Base-by-base conservation (phyloP, 2,797 vertebrate genomes). In the Tarsius wallacei region DNA sequence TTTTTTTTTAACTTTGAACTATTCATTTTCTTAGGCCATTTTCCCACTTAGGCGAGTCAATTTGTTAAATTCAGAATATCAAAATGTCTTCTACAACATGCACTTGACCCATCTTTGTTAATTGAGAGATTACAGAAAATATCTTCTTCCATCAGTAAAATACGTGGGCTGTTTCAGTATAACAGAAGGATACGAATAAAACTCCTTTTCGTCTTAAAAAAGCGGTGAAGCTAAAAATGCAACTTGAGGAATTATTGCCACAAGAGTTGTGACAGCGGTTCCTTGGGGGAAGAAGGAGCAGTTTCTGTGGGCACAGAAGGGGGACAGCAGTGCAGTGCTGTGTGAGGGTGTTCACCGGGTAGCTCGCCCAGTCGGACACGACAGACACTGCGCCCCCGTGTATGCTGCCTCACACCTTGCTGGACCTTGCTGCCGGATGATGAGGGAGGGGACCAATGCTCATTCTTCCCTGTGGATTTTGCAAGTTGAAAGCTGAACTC, bases 401-500 rank as follows among this genome's bases (percentile, higher is more conserved):
- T 59, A 82, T 74, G 28, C 5, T 33, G 36, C 28, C 9, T 68
- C 17, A 12, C 53, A 17, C 47, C 51, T 71, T 66, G 8, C 53
- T 68, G 33, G 51, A 24, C 21, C 21, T 10, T 24, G 21, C 24
- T 57, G 33, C 83, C 66, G 63, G 24, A 80, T 49, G 13, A 78
- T 59, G 77, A 74, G 68, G 13, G 63, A 87, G 22, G 42, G 36
- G 15, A 51, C n/a, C 47, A 24, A 36, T 61, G 13, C 13, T 77
- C 16, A 66, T 66, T 94, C n/a, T 78, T 89, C 63, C 36, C 24
- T 86, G 19, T 59, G 64, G 16, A 64, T 76, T 93, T 83, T 77
- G 0, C 49, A 89, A 89, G 73, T 87, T 95, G 59, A 91, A 92
- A 77, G 61, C 71, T 89, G 31, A 82, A 87, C 21, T 73, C 82